These are phyloP conservation scores for Diorhabda sublineata DNA, from an alignment of 1,140 invertebrate genomes.

Conservation along the genomic window DNA sequence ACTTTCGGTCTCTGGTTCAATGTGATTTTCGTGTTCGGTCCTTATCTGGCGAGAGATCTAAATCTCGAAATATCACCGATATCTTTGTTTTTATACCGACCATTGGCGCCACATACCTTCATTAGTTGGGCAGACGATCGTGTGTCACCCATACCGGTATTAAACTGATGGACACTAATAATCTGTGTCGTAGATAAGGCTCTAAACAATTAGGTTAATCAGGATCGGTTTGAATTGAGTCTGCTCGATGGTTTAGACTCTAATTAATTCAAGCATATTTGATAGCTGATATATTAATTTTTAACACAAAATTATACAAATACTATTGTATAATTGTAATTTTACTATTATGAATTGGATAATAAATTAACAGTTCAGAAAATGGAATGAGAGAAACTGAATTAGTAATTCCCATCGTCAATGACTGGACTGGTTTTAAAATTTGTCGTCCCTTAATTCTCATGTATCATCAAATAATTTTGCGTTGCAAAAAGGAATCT, in stretches of 20 bases:
- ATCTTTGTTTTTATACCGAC: conserved; percentile 36
- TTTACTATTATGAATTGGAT: no score
- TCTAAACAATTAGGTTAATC: conserved; percentile 19
- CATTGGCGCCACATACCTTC: conserved; percentile 34
- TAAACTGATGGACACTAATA: conserved; percentile 26
- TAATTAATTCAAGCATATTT: not conserved
- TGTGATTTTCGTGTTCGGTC: conserved; percentile 36
- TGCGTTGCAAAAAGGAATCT: no score
- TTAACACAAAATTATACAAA: no score
- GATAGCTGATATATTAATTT: no score
- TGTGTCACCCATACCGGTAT: conserved; percentile 25
- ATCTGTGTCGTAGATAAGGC: conserved; percentile 18
- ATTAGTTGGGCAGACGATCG: conserved; percentile 26
- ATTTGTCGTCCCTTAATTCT: no score
- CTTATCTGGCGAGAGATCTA: conserved; percentile 41
- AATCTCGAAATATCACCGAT: conserved; percentile 37
- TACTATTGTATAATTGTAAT: no score
- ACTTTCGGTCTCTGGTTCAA: conserved; percentile 31
- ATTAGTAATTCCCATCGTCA: no score
- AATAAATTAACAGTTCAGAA: no score
- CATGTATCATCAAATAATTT: no score
- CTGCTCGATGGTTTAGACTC: not conserved
- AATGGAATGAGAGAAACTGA: no score
- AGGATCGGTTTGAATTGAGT: conserved; percentile 13
- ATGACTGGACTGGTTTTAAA: no score